Base-by-base conservation (phyloP, 2,888 invertebrate species). In the Dinocampus coccinellae region DNA sequence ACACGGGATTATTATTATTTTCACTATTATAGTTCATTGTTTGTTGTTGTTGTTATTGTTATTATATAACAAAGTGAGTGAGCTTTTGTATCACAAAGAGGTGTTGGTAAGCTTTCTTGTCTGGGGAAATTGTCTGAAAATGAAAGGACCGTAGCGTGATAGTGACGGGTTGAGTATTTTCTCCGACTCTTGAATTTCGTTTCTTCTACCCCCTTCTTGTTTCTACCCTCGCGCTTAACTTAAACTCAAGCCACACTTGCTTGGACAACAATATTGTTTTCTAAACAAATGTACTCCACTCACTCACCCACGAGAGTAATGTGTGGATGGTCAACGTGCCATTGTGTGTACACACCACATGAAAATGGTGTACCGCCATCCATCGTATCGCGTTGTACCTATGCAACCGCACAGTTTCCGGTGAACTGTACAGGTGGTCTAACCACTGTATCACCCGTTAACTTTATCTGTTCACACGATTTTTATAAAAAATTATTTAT, bases 311-410 rank as follows among this genome's bases (percentile, higher is more conserved):
- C 61, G 55, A 55, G 10, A 62, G 69, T 24, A 22, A 61, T 73
- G 74, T 80, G 79, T 73, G 79, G 79, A 81, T 80, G 78, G 74
- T 58, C 62, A 67, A 70, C 68, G 70, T 69, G 72, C 75, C 77
- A 81, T 81, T 80, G 77, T 67, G 73, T 74, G 63, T 55, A 73
- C 63, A 33, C 63, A 63, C 42, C n/a, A 39, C 16, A 47, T 16
- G 7, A 16, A n/a, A 16, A n/a, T 20, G 16, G 6, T 1, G 9
- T 16, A n/a, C 7, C 47, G 3, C 36, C 16, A 3, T 4, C n/a
- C 39, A 39, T 39, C n/a, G 11, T 36, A 53, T 62, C 22, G 73
- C 68, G 69, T 53, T 75, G 72, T 72, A 58, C 57, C 66, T 53
- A 62, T 72, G 65, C 67, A 53, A 26, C 52, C 61, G 20, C 63